Evolutionary conservation across 53 echinoderm and acorn worm genomes (phyloP).

Genomic region (Mesocentrotus franciscanus): DNA sequence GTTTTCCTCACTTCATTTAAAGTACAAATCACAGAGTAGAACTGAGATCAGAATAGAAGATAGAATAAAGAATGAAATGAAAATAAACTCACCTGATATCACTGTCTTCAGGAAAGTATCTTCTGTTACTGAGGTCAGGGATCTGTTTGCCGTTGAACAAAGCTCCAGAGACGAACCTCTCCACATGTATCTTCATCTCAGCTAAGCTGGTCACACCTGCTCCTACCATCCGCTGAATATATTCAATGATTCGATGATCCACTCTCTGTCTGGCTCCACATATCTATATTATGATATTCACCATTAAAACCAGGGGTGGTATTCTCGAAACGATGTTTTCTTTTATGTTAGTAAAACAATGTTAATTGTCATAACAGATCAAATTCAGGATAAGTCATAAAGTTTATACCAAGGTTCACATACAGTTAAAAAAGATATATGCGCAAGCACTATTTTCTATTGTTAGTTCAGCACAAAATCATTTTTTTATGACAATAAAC

Average conservation of each 20-base stretch:
- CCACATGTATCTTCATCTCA: slow-evolving; percentile 39
- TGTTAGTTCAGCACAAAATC: no score
- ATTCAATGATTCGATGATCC: slow-evolving; percentile 52
- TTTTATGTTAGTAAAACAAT: no score
- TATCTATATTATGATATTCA: background rate
- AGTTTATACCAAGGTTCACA: no score
- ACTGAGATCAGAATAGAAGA: background rate
- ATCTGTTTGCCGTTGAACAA: background rate
- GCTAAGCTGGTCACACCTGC: slow-evolving; percentile 3
- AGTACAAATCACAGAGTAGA: no score
- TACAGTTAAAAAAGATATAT: no score
- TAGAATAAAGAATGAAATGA: background rate
- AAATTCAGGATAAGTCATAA: no score
- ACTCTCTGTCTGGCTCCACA: slow-evolving; percentile 45
- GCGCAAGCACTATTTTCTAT: no score
- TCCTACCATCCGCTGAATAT: slow-evolving; percentile 45
- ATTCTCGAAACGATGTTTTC: no score
- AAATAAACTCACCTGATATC: slow-evolving; percentile 23
- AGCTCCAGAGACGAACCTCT: slow-evolving; percentile 23
- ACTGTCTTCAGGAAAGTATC: slow-evolving; percentile 47
- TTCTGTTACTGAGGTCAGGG: slow-evolving; percentile 27
- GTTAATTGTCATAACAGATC: no score
- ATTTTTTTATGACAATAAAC: no score
- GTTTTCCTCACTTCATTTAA: no score
- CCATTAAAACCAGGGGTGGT: background rate